phyloP scores from a whole-genome alignment of 2,113 vertebrate species.

The Takifugu flavidus region DNA sequence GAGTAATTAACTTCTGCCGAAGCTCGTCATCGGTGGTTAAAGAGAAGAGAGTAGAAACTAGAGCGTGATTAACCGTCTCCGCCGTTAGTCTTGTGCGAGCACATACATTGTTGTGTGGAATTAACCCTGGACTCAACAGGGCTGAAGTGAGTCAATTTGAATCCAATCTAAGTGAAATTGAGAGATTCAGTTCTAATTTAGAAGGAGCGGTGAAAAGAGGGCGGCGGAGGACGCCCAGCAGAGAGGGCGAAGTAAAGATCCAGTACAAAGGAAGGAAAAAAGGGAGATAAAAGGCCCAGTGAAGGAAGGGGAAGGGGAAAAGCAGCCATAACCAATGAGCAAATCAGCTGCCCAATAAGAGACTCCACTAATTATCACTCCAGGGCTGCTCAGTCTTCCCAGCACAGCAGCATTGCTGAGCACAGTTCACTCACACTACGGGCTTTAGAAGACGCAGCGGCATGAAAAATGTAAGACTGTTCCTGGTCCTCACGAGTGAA shows the following conservation, averaged over 20 bases:
- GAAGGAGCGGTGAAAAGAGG: constrained; percentile 18
- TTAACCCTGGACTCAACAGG: constrained; percentile 23
- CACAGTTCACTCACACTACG: constrained; percentile 34
- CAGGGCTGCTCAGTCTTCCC: constrained; percentile 55
- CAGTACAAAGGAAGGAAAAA: background rate
- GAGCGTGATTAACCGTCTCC: constrained; percentile 2
- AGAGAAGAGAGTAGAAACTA: constrained; percentile 20
- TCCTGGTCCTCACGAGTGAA: too few species aligned
- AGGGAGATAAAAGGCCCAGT: constrained; percentile 20
- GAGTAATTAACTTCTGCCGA: constrained; percentile 68
- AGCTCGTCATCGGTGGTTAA: constrained; percentile 48
- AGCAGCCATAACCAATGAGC: constrained; percentile 40
- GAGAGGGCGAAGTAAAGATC: background rate
- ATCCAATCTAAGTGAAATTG: constrained; percentile 31
- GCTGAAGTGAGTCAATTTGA: constrained; percentile 25
- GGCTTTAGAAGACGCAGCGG: constrained; percentile 26
- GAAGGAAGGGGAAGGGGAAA: constrained; percentile 1
- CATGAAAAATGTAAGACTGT: constrained; percentile 11
- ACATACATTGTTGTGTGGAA: constrained; percentile 3
- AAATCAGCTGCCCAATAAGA: constrained; percentile 45
- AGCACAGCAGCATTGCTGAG: constrained; percentile 27
- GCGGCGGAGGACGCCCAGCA: constrained; percentile 26
- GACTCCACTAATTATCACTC: constrained; percentile 65
- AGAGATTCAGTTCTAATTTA: constrained; percentile 49
- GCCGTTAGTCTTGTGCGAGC: constrained; percentile 12